Evolutionary conservation across 2,113 vertebrate genomes (phyloP).

Genomic region (Lepisosteus osseus): DNA sequence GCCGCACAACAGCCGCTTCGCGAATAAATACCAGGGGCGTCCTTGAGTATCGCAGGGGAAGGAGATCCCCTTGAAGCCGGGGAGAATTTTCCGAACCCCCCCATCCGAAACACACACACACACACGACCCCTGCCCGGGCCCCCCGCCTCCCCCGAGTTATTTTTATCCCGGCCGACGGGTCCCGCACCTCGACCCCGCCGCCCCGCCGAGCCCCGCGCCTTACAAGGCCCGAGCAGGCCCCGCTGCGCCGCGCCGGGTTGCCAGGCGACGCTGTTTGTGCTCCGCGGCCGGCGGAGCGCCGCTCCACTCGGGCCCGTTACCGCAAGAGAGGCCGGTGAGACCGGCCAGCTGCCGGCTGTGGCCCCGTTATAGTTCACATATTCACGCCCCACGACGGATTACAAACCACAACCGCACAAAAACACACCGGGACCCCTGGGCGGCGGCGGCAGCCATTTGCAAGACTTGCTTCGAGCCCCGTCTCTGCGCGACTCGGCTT

Average conservation of each 20-base stretch:
- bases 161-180: background rate
- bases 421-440: too few species aligned
- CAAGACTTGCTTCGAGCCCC: too few species aligned
- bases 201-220: background rate
- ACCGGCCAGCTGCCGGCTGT: too few species aligned
- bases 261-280: conserved; percentile 1
- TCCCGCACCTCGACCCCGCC: background rate
- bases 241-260: background rate
- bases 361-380: too few species aligned
- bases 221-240: conserved; percentile 11
- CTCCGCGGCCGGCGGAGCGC: background rate
- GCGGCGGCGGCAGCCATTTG: too few species aligned
- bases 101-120: background rate
- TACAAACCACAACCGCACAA: too few species aligned
- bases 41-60: conserved; percentile 12
- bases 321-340: background rate
- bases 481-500: too few species aligned
- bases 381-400: too few species aligned
- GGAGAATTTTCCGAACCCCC: background rate
- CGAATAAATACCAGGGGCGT: conserved; percentile 5
- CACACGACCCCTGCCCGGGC: background rate
- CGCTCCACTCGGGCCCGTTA: background rate
- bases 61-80: background rate
- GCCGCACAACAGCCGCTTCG: background rate
- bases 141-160: background rate